Conservation (phyloP, 2,113 vertebrate species). For the Myodes glareolus region DNA sequence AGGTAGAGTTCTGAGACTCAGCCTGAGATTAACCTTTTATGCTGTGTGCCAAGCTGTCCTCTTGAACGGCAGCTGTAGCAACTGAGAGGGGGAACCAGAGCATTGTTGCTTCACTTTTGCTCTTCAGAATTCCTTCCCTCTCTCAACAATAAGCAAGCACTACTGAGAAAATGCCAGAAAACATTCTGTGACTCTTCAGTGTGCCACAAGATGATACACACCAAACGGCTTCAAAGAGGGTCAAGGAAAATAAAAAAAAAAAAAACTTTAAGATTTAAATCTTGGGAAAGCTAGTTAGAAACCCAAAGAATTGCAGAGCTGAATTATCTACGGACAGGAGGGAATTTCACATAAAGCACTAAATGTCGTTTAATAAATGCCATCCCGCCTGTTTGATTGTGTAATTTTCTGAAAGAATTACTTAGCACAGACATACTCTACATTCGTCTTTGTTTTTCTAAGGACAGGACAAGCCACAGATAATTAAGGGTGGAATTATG, state of each 20-base stretch:
- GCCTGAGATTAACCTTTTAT: background rate
- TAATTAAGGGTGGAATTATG: slow-evolving; percentile 72
- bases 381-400: slow-evolving; percentile 47
- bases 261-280: slow-evolving; percentile 51
- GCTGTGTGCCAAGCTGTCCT: background rate
- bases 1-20: background rate
- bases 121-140: background rate
- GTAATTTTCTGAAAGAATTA: slow-evolving; percentile 72
- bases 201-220: background rate
- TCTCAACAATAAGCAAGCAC: slow-evolving; percentile 49
- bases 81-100: background rate
- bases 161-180: slow-evolving; percentile 42
- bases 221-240: slow-evolving; percentile 41
- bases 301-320: slow-evolving; percentile 45
- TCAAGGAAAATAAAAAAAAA: slow-evolving; percentile 64
- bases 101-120: background rate
- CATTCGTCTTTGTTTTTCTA: slow-evolving; percentile 65
- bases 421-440: slow-evolving; percentile 30
- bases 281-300: slow-evolving; percentile 56
- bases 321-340: slow-evolving; percentile 28
- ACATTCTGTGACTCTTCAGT: background rate
- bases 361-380: slow-evolving; percentile 63
- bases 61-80: background rate
- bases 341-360: slow-evolving; percentile 66
- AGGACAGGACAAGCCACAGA: slow-evolving; percentile 58